Conservation (phyloP, 1,140 invertebrate species). For the Elymnias hypermnestra region DNA sequence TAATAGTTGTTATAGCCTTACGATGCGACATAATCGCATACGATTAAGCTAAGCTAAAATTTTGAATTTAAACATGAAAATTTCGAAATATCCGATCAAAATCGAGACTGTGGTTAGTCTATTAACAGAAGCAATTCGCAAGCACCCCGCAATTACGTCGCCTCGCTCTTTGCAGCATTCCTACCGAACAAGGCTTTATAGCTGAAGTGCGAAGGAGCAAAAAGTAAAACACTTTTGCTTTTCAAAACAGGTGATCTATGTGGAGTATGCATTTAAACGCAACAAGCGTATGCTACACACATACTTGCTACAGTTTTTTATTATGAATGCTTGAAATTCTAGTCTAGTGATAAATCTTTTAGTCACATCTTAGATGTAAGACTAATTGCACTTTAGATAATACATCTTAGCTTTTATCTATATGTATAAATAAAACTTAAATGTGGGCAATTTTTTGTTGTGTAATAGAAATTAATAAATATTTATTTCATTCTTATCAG, state of each 20-base stretch:
- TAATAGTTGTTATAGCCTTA: no score
- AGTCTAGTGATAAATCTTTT: not conserved
- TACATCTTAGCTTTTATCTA: no score
- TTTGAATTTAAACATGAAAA: not conserved
- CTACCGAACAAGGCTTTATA: not conserved
- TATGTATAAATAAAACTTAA: no score
- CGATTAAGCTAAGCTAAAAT: no score
- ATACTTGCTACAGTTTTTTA: not conserved
- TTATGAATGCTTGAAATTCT: not conserved
- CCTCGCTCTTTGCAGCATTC: constrained; percentile 7
- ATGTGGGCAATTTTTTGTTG: no score
- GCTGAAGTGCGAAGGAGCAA: not conserved
- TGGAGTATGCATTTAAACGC: not conserved
- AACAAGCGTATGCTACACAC: not conserved
- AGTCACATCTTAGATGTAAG: not conserved
- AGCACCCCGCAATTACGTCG: constrained; percentile 6
- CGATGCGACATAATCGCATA: no score
- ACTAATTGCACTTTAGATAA: no score
- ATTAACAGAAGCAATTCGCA: constrained; percentile 3
- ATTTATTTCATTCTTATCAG: no score
- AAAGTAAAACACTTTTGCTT: constrained; percentile 10
- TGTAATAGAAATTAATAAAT: no score
- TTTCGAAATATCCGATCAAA: not conserved
- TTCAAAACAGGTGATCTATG: constrained; percentile 7
- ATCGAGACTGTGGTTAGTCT: not conserved